Evolutionary conservation across 2,113 vertebrate genomes (phyloP).

Genomic region (Carettochelys insculpta): DNA sequence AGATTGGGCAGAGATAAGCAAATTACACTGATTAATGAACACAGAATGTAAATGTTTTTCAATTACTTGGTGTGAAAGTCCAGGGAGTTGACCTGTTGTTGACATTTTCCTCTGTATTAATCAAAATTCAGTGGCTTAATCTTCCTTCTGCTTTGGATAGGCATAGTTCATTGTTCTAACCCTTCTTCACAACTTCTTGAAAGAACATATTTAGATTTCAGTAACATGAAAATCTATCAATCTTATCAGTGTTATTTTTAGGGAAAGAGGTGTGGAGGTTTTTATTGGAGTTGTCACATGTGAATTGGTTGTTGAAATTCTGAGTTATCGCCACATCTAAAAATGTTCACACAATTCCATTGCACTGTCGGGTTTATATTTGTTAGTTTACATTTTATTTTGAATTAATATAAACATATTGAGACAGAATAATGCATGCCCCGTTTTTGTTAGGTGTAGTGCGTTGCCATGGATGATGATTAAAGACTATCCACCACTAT

Average conservation of each 20-base stretch:
- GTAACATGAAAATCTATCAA: background rate
- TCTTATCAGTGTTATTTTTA: too few relatives aligned
- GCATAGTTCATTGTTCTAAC: background rate
- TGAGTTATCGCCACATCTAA: background rate
- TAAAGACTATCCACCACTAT: background rate
- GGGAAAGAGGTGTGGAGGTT: background rate
- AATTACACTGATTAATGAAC: background rate
- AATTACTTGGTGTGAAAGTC: background rate
- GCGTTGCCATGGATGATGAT: background rate
- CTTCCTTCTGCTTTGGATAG: background rate
- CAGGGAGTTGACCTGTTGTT: background rate
- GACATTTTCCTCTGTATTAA: background rate
- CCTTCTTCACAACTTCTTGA: background rate
- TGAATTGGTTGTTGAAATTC: background rate
- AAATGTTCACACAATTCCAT: background rate
- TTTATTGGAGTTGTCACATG: background rate
- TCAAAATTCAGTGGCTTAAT: background rate
- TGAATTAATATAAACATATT: background rate
- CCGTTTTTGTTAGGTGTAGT: background rate
- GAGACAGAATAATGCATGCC: background rate
- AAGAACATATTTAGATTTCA: background rate
- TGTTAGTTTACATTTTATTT: background rate
- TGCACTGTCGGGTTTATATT: background rate
- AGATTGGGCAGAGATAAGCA: background rate
- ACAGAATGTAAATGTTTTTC: background rate